These are phyloP conservation scores for Eurytoma californica DNA, from an alignment of 2,888 invertebrate genomes.

Conservation along the genomic window DNA sequence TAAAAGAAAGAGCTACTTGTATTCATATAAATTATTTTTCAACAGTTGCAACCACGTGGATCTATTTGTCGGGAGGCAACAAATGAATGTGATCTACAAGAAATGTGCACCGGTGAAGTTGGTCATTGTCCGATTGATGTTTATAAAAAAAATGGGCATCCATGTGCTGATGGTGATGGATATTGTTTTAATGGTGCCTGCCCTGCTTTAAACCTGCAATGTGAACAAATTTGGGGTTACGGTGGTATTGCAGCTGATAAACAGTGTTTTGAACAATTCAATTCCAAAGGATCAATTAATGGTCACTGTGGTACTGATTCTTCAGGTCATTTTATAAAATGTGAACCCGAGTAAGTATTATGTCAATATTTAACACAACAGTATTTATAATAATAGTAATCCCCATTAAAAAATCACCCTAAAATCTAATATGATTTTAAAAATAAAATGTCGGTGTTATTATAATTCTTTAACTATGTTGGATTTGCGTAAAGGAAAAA, in stretches of 20 bases:
- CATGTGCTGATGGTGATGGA: conserved; percentile 84
- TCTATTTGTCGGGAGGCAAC: conserved; percentile 89
- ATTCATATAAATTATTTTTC: background rate
- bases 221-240: conserved; percentile 95
- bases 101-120: conserved; percentile 91
- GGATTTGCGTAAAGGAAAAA: too few species aligned
- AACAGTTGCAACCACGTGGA: conserved; percentile 84
- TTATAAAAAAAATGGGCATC: conserved; percentile 93
- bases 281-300: conserved; percentile 94
- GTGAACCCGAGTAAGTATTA: conserved; percentile 86
- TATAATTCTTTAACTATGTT: too few species aligned
- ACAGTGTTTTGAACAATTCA: conserved; percentile 95
- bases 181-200: conserved; percentile 95
- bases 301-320: conserved; percentile 95
- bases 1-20: too few species aligned
- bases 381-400: too few species aligned
- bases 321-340: conserved; percentile 88
- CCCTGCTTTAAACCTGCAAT: conserved; percentile 91
- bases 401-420: too few species aligned
- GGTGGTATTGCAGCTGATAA: conserved; percentile 88
- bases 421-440: too few species aligned
- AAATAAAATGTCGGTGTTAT: too few species aligned
- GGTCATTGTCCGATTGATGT: conserved; percentile 94
- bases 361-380: too few species aligned
- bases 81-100: conserved; percentile 97